A percentile compares a stretch with the other conserved stretches of the same genome.
Conservation (phyloP, 1,140 invertebrate species). For the Argopecten irradians region DNA sequence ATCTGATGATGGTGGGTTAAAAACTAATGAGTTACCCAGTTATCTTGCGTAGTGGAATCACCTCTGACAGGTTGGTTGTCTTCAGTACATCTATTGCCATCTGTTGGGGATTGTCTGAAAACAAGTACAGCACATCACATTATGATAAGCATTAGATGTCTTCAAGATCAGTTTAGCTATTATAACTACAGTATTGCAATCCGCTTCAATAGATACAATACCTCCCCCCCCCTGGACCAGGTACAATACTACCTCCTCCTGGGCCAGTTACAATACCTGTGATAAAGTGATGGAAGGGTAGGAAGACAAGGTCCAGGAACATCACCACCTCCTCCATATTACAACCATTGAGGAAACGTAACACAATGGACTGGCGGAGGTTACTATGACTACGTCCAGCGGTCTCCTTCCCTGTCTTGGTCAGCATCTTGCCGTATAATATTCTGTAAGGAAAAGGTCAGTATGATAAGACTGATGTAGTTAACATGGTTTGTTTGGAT, state of each 20-base stretch:
- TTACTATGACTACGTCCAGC: conserved; percentile 86
- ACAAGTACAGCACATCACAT: conserved; percentile 29
- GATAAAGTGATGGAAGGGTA: conserved; percentile 83
- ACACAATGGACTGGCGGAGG: conserved; percentile 83
- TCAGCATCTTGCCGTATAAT: conserved; percentile 92
- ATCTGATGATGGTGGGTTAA: too few relatives aligned
- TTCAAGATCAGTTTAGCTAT: not conserved
- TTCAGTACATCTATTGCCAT: conserved; percentile 54
- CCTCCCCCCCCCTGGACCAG: too few relatives aligned
- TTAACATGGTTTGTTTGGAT: too few relatives aligned
- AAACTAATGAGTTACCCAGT: conserved; percentile 66
- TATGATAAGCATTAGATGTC: too few relatives aligned
- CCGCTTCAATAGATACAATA: too few relatives aligned
- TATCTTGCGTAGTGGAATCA: conserved; percentile 72
- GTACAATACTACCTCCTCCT: too few relatives aligned
- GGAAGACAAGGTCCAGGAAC: conserved; percentile 91
- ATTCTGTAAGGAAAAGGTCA: conserved; percentile 78
- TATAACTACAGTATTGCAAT: not conserved
- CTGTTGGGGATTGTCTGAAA: conserved; percentile 60
- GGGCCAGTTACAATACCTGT: conserved; percentile 53
- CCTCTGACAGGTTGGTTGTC: conserved; percentile 59
- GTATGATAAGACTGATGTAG: too few relatives aligned
- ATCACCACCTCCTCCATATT: conserved; percentile 85
- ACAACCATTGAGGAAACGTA: conserved; percentile 90
- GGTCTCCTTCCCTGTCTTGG: conserved; percentile 84